Conservation (phyloP, 2,888 invertebrate genomes). For the Limnephilus marmoratus region DNA sequence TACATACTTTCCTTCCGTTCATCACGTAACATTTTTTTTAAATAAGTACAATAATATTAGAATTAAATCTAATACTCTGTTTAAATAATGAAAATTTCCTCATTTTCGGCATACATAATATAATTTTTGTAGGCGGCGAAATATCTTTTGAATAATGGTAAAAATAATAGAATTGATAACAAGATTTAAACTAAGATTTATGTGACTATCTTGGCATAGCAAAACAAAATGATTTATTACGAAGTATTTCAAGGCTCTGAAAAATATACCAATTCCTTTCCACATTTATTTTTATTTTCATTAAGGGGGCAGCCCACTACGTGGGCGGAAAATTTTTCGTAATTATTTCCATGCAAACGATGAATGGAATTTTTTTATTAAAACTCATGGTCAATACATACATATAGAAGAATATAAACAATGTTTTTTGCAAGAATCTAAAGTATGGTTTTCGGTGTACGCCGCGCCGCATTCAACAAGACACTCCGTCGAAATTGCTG, state of each 20-base stretch:
- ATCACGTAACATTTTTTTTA: not conserved
- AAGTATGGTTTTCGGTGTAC: no score
- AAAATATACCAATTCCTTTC: not conserved
- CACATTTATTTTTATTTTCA: not conserved
- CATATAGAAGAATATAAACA: no score
- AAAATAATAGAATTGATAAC: not conserved
- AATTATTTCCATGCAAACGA: no score
- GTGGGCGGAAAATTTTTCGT: no score
- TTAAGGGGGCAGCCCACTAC: not conserved
- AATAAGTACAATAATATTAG: no score
- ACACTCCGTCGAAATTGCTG: no score
- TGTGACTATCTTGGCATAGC: not conserved
- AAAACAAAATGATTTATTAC: not conserved
- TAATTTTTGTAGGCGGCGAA: not conserved
- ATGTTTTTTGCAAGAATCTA: no score
- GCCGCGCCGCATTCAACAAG: no score
- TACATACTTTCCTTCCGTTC: not conserved
- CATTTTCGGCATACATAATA: not conserved
- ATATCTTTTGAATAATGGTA: not conserved
- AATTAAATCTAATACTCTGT: no score
- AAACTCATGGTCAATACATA: no score
- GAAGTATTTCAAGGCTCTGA: not conserved
- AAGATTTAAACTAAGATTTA: not conserved
- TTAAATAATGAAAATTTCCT: not conserved
- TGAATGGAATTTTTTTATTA: no score